Evolutionary conservation across 2,113 vertebrate species (phyloP).

Genomic region (Neolamprologus falcicula): DNA sequence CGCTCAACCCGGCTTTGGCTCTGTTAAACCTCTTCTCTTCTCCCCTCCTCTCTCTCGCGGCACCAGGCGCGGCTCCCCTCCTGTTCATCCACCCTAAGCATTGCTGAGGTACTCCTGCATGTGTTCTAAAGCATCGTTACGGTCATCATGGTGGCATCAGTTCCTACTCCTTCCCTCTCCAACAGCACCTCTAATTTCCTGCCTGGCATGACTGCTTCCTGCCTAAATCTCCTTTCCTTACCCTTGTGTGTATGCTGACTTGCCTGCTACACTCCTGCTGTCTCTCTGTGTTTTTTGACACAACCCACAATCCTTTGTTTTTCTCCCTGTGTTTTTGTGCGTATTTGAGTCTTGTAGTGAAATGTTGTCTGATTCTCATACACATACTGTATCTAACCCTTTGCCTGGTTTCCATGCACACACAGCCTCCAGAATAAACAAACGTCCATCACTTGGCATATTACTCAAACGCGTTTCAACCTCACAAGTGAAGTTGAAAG

Average conservation of each 20-base stretch:
- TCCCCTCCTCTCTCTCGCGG: conserved; percentile 69
- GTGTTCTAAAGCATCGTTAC: conserved; percentile 71
- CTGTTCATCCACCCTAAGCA: conserved; percentile 99
- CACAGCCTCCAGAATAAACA: conserved; percentile 8
- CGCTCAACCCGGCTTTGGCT: conserved; percentile 54
- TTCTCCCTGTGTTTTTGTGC: neutral
- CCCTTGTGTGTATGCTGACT: neutral
- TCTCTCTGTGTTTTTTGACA: neutral
- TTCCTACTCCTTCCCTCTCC: conserved; percentile 56
- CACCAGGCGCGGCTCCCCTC: conserved; percentile 99
- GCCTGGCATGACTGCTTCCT: conserved; percentile 75
- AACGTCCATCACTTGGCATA: conserved; percentile 29
- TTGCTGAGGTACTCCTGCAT: conserved; percentile 99
- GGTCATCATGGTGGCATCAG: conserved; percentile 12
- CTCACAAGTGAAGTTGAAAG: conserved; percentile 55
- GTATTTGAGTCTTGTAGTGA: neutral
- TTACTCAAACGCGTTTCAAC: conserved; percentile 47
- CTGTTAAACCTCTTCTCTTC: conserved; percentile 71
- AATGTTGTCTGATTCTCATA: neutral
- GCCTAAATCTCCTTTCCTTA: neutral
- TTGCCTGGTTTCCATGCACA: conserved; percentile 18
- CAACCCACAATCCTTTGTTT: conserved; percentile 3
- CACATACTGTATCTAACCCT: conserved; percentile 16
- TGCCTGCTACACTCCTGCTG: conserved; percentile 69
- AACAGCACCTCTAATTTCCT: conserved; percentile 58